These are phyloP conservation scores for Palythoa grandis DNA, from an alignment of 92 coral and sea anemone species.

Conservation along the genomic window DNA sequence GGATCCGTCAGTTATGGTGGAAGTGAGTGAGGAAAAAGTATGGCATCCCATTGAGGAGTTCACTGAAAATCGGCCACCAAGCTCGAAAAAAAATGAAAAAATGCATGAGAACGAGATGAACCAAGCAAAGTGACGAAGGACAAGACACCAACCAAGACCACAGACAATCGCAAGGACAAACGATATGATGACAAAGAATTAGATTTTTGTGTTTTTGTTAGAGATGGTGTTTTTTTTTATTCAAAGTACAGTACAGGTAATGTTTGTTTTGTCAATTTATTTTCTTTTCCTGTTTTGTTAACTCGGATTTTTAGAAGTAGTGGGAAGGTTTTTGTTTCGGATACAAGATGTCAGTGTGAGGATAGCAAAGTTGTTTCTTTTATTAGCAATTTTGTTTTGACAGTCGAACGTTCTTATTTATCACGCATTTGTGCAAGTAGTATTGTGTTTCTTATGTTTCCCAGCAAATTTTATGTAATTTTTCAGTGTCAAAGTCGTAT, in stretches of 20 bases:
- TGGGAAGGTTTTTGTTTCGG: constrained; percentile 32
- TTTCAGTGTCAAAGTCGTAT: constrained; percentile 36
- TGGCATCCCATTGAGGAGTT: not conserved
- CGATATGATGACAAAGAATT: not conserved
- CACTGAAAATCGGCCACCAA: not conserved
- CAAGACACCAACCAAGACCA: not conserved
- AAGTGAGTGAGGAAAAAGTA: not conserved
- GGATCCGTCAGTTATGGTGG: not conserved
- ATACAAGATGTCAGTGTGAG: constrained; percentile 8
- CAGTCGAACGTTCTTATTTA: not conserved
- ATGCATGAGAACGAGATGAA: not conserved
- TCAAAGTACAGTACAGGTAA: constrained; percentile 19
- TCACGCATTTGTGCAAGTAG: not conserved
- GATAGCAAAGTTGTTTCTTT: constrained; percentile 16
- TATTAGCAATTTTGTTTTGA: not conserved
- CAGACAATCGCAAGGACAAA: not conserved
- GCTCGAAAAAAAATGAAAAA: not conserved
- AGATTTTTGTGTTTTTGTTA: constrained; percentile 12
- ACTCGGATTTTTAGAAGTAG: constrained; percentile 26
- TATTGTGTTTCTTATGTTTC: constrained; percentile 1
- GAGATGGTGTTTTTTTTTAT: constrained; percentile 10
- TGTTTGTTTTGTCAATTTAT: constrained; percentile 23
- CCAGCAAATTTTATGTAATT: not conserved
- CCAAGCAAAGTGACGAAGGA: not conserved
- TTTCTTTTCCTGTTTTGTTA: constrained; percentile 29